phyloP scores from a whole-genome alignment of 1,140 invertebrate species.

The Drosophila melanogaster region DNA sequence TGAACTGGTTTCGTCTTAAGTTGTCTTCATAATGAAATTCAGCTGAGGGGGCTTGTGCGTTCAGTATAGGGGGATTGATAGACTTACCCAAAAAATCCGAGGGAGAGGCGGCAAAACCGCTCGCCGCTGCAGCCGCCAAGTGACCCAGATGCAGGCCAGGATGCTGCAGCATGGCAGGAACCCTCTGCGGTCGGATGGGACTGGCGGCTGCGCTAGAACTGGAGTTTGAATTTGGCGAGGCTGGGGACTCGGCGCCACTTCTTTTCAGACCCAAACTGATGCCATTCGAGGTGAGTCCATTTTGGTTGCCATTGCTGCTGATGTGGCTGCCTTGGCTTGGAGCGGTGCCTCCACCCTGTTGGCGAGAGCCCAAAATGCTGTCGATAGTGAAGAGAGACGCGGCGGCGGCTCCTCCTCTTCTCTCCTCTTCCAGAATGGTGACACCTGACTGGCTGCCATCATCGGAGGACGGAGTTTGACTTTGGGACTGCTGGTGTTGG shows the following conservation, averaged over 20 bases:
- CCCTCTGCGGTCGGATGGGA: constrained; percentile 85
- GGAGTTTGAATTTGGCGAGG: constrained; percentile 79
- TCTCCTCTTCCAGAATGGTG: constrained; percentile 76
- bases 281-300: constrained; percentile 33
- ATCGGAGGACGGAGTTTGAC: constrained; percentile 76
- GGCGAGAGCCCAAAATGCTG: constrained; percentile 88
- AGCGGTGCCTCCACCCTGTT: constrained; percentile 13
- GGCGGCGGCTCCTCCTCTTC: constrained; percentile 85
- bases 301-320: constrained; percentile 31
- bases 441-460: constrained; percentile 78
- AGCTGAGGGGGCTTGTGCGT: no score
- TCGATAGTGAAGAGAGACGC: constrained; percentile 92
- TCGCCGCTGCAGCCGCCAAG: constrained; percentile 86
- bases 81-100: constrained; percentile 90
- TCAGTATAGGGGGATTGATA: not conserved
- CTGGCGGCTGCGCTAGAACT: constrained; percentile 84
- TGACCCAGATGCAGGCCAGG: constrained; percentile 85
- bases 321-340: constrained; percentile 26
- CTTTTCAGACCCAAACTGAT: constrained; percentile 53
- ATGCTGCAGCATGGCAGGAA: constrained; percentile 85
- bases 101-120: constrained; percentile 86
- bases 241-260: constrained; percentile 73
- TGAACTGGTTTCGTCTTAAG: no score
- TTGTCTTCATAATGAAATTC: no score
- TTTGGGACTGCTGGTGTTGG: constrained; percentile 60